Conservation (phyloP, 2,888 invertebrate genomes). For the Cosmia trapezina region DNA sequence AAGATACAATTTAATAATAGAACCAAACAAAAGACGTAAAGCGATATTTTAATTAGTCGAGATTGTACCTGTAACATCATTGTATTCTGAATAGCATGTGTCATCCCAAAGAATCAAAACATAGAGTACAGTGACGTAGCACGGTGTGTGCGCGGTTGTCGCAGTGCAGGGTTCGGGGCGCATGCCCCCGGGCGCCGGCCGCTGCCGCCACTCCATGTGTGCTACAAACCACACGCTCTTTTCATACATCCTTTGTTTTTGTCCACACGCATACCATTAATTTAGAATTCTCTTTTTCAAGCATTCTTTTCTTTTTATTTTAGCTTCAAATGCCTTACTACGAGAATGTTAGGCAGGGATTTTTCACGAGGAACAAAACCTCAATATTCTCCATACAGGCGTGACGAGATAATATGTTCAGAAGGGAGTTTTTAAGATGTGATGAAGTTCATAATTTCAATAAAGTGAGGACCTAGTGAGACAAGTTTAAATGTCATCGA, state of each 20-base stretch:
- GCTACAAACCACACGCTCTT: conserved; percentile 58
- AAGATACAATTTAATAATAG: not conserved
- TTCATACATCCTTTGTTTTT: conserved; percentile 64
- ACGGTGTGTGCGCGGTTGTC: conserved; percentile 70
- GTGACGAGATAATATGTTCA: not conserved
- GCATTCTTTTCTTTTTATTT: conserved; percentile 41
- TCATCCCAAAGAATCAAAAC: conserved; percentile 24
- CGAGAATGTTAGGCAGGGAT: not conserved
- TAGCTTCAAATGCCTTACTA: conserved; percentile 9
- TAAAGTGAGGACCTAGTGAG: not conserved
- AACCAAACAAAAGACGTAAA: not conserved
- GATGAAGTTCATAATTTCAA: not conserved
- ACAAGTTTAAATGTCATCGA: conserved; percentile 42
- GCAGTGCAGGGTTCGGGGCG: conserved; percentile 84
- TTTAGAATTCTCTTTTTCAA: conserved; percentile 43
- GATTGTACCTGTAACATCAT: not conserved
- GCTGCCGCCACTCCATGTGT: conserved; percentile 65
- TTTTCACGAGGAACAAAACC: not conserved
- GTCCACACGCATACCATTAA: conserved; percentile 44
- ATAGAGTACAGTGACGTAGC: conserved; percentile 39
- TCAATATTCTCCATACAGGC: not conserved
- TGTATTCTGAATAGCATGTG: conserved; percentile 13
- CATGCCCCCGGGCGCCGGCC: conserved; percentile 71
- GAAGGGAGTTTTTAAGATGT: not conserved
- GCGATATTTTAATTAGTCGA: not conserved